Evolutionary conservation across 2,113 vertebrate species (phyloP), one percentile per base, ranked within the genome.

Genomic region (Heterochromis multidens): DNA sequence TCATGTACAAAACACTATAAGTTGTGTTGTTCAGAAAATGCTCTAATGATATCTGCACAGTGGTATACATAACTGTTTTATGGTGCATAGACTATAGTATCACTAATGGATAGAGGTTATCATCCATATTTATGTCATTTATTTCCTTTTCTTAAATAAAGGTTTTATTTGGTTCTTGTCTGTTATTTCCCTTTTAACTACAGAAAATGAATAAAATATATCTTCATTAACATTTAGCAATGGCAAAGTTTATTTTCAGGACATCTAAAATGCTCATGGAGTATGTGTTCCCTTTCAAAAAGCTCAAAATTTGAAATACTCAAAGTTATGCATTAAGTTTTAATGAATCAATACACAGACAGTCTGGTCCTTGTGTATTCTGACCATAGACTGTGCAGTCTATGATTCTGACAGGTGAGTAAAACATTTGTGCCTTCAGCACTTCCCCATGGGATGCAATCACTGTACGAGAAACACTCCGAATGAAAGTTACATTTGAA

Each of bases 401-500:
- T 74, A 29, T 54, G 54, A 43, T 78, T 77, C 23, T 27, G 77
- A 84, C 78, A 21, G 80, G 46, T 82, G 88, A 84, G 61, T 37
- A 14, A 57, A 74, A 76, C 65, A 49, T 60, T 57, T 31, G 37
- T 49, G 43, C 31, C 78, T 61, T 43, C 67, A 35, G 2, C 76
- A 19, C 77, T 17, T 59, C 46, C 37, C n/a, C 52, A 3, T 70
- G 46, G 80, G 87, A 92, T 16, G 14, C 67, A 86, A 84, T 92
- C 87, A 67, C 60, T 2, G 35, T 21, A 78, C 25, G 77, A 59
- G 56, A 46, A 60, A 60, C 77, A 2, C 16, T 21, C 19, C 0
- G 60, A 77, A 62, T 43, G 6, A 86, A 58, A 77, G 78, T 74
- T 37, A 27, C 16, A 70, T 81, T 78, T 74, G 6, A 77, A 77